Evolutionary conservation across 2,113 vertebrate genomes (phyloP), one percentile per base, ranked within the genome.

Genomic region (Choloepus hoffmanni): DNA sequence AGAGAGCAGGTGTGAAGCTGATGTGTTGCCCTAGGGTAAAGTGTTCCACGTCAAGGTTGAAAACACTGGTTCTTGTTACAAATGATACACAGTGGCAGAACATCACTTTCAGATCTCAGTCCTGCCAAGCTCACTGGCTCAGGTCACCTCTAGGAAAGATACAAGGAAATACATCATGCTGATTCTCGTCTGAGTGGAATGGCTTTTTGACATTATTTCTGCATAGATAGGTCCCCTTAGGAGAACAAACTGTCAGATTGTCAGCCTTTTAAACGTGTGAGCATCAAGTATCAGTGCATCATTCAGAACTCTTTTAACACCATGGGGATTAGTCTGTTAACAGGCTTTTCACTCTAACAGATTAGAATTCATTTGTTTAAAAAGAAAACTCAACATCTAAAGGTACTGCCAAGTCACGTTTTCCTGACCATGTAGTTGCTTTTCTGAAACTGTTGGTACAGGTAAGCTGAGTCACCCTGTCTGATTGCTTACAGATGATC

Each of bases 201-300:
- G 60, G 58, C 70, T 86, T 90, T 43, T 78, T 95, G n/a, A 79
- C 63, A n/a, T 92, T 55, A 58, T 77, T 85, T 97, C 60, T 74
- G 58, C 30, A 36, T n/a, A n/a, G 3, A 26, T 26, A 19, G 7
- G 93, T 82, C 67, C 48, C 85, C 24, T 30, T 55, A 63, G 73
- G 50, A 92, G 89, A 74, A 83, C 85, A 72, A 55, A n/a, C 58
- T 84, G 43, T 95, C 74, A 72, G 33, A 33, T 2, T 85, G 67
- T 93, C 85, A 91, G 1, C 73, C 48, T 93, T 50, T 87, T 45
- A 48, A 43, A 83, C 23, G 33, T 86, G 33, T 16, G 28, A 40
- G 36, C 82, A 72, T 87, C 84, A 84, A 13, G 72, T 74, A 86
- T n/a, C 85, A 65, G 0, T 3, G n/a, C 72, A 33, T 88, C 82